Evolutionary conservation across 2,797 vertebrate species (phyloP), one percentile per base, ranked within the genome.

Genomic region (Melopsittacus undulatus): DNA sequence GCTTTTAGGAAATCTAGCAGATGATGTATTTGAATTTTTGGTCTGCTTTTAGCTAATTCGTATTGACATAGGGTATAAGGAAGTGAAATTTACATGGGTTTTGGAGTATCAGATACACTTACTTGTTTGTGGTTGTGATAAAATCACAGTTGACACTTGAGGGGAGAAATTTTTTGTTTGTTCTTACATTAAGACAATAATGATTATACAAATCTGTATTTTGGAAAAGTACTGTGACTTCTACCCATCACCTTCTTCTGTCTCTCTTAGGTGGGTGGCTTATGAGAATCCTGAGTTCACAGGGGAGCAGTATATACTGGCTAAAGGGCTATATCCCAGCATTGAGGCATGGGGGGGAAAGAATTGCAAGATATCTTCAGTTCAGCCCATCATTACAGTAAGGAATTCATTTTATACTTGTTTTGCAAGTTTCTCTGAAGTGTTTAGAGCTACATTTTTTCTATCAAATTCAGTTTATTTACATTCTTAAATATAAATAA

Each of bases 201-300:
- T 56, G 43, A 86, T 80, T 69, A 42, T 52, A 34, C 5, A 43
- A 4, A 32, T 30, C 11, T 82, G 13, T 63, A 6, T 81, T 84
- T 70, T 87, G 76, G 23, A 46, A 74, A 61, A 67, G 30, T 32
- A 49, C 20, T 63, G 40, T 83, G 78, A 74, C 29, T 43, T 83
- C 19, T 79, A 34, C 27, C 34, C 14, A 21, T 57, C 2, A 1
- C 49, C 2, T 2, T 72, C 18, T 80, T 73, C 30, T 75, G 23
- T 85, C n/a, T 88, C 32, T 95, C 72, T 91, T 95, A 99, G 99
- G 36, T 99, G 99, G 99, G 98, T 99, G 93, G 98, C 98, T 19
- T 99, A 99, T 94, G 99, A 99, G 97, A 98, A 99, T 59, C 98
- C 98, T 9, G 98, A 98, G 24, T 99, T 99, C 97, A 98, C 98